These are phyloP conservation scores for Chionis minor DNA, from an alignment of 2,113 vertebrate species.

Conservation along the genomic window DNA sequence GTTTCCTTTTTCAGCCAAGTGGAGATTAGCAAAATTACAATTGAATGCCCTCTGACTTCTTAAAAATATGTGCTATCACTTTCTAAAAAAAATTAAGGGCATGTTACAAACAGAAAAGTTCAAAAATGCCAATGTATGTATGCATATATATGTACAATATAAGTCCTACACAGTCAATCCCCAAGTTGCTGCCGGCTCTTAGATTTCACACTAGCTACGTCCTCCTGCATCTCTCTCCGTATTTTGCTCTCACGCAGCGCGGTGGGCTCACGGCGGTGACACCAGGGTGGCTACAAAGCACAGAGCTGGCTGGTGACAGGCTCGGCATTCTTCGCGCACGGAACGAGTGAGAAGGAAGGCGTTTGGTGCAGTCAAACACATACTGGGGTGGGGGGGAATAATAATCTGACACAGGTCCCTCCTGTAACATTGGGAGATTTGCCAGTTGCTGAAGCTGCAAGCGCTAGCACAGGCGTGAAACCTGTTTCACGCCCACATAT, in stretches of 20 bases:
- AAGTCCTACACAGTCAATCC: background rate
- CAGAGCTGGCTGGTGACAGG: background rate
- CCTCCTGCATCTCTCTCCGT: background rate
- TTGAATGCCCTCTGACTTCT: background rate
- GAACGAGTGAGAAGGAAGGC: background rate
- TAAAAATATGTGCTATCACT: background rate
- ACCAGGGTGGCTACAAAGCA: background rate
- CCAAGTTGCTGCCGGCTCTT: background rate
- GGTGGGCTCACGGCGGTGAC: rapidly evolving
- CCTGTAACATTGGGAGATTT: rapidly evolving
- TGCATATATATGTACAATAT: too few species aligned
- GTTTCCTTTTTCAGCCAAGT: background rate
- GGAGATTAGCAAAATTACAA: background rate
- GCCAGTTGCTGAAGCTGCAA: background rate
- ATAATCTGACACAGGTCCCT: background rate
- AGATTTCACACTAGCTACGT: background rate
- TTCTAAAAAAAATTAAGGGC: background rate
- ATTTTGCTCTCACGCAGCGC: background rate
- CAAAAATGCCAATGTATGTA: background rate
- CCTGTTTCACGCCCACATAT: background rate
- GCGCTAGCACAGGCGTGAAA: background rate
- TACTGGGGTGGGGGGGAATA: background rate
- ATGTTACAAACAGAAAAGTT: background rate
- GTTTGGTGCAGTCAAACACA: background rate
- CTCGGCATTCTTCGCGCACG: background rate